Evolutionary conservation across 23 tunicate genomes (phyloP).

Genomic region (Styela clava): DNA sequence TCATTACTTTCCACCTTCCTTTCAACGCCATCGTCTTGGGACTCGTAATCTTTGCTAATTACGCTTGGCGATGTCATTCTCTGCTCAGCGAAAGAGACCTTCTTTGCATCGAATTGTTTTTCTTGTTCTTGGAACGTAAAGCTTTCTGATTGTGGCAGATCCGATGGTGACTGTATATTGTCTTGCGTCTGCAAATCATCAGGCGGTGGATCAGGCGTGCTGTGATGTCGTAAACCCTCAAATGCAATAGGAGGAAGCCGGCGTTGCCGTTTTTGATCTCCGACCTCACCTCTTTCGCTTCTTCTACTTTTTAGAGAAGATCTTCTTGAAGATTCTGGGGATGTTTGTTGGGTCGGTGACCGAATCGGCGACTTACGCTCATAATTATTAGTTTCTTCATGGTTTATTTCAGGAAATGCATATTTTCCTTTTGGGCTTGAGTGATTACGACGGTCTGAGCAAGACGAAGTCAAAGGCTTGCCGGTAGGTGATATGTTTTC

Average conservation of each 20-base stretch:
- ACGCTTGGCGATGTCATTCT: background rate
- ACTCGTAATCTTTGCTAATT: background rate
- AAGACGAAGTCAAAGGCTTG: background rate
- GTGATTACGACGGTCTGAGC: background rate
- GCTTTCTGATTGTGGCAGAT: too few species aligned
- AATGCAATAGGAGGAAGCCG: background rate
- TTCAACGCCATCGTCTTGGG: too few species aligned
- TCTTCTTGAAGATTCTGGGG: background rate
- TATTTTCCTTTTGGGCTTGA: background rate
- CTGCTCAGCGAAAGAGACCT: background rate
- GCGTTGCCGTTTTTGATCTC: background rate
- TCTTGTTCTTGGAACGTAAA: background rate
- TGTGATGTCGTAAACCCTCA: background rate
- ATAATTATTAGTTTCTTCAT: background rate
- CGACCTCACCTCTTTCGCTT: background rate
- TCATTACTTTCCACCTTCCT: too few species aligned
- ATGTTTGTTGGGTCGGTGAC: background rate
- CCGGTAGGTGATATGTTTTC: background rate
- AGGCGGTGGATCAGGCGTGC: background rate
- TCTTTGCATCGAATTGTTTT: background rate
- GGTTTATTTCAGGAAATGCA: background rate
- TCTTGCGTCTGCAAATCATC: too few species aligned
- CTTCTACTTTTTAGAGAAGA: conserved; percentile 7
- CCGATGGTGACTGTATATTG: too few species aligned
- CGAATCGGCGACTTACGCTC: background rate